These are phyloP conservation scores for Chauna torquata DNA, from an alignment of 2,113 vertebrate genomes.

Conservation along the genomic window DNA sequence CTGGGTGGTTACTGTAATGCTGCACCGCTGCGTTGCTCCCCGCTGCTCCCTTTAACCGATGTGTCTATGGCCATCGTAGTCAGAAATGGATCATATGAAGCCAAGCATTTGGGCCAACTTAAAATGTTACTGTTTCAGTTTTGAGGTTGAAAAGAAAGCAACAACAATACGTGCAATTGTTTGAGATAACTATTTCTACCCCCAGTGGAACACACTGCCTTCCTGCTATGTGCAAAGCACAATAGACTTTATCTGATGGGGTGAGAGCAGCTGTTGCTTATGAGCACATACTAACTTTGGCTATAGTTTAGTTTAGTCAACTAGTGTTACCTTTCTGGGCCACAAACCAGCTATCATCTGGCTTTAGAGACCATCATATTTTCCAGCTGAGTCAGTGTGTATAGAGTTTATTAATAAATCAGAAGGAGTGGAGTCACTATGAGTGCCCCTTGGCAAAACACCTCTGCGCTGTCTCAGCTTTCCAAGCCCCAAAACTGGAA, in stretches of 20 bases:
- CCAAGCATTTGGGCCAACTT: background rate
- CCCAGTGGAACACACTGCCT: background rate
- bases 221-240: background rate
- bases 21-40: background rate
- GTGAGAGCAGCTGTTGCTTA: background rate
- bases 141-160: background rate
- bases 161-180: background rate
- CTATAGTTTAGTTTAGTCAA: background rate
- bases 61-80: background rate
- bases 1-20: background rate
- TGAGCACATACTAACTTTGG: background rate
- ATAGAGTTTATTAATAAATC: slow-evolving; percentile 24
- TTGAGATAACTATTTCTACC: background rate
- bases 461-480: background rate
- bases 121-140: background rate
- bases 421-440: background rate
- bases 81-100: background rate
- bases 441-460: slow-evolving; percentile 35
- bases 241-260: background rate
- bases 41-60: background rate
- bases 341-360: background rate
- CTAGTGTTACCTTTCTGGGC: background rate
- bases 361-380: background rate
- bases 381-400: slow-evolving; percentile 8
- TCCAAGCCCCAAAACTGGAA: slow-evolving; percentile 21